These are phyloP conservation scores for Scrobipalpa atriplicella DNA, from an alignment of 2,888 invertebrate species.

Conservation along the genomic window DNA sequence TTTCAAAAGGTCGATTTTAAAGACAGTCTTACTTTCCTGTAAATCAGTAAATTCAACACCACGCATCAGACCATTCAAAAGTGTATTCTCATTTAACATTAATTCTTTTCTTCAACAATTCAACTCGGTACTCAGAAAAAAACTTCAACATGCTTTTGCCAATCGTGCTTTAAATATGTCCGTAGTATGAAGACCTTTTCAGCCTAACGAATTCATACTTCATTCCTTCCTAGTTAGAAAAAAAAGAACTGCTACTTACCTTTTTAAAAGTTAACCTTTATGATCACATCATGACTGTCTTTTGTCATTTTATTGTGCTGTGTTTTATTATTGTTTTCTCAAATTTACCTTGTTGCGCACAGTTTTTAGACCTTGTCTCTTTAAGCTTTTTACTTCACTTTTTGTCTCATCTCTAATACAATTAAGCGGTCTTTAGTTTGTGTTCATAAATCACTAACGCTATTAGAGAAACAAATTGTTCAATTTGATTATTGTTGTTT, in stretches of 20 bases:
- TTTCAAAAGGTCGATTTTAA: no score
- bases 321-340: constrained; percentile 24
- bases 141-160: no score
- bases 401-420: constrained; percentile 41
- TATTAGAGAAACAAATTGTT: constrained; percentile 45
- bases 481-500: constrained; percentile 40
- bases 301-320: constrained; percentile 21
- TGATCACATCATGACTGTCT: constrained; percentile 18
- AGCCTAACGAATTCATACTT: neutral
- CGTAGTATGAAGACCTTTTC: no score
- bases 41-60: no score
- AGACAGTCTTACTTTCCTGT: no score
- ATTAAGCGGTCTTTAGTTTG: constrained; percentile 42
- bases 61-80: no score
- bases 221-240: neutral
- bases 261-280: constrained; percentile 3
- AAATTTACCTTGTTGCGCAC: constrained; percentile 25
- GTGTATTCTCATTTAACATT: no score
- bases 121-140: no score
- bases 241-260: neutral
- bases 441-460: constrained; percentile 46
- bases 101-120: no score
- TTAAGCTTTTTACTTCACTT: constrained; percentile 42
- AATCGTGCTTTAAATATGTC: no score
- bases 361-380: constrained; percentile 38